Evolutionary conservation across 37 sponge, comb jelly and placozoan genomes (phyloP).

Genomic region (Beroe ovata): DNA sequence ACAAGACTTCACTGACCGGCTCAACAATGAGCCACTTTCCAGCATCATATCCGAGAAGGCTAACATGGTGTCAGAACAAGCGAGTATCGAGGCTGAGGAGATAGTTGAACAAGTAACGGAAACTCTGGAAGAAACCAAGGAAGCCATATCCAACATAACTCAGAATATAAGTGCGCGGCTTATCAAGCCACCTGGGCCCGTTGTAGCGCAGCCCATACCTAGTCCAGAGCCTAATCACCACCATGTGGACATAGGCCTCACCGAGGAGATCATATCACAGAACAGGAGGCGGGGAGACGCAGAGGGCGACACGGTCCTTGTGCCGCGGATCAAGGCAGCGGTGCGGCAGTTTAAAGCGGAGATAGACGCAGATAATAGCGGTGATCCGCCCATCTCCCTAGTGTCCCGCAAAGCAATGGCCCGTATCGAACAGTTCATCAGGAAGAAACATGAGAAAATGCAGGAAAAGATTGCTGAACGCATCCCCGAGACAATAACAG

Average conservation of each 20-base stretch:
- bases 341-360: conserved; percentile 49
- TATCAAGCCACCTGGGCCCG: conserved; percentile 53
- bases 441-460: conserved; percentile 5
- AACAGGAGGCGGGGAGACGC: not conserved
- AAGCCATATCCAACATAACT: not conserved
- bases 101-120: not conserved
- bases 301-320: conserved; percentile 30
- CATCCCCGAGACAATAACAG: not conserved
- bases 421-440: conserved; percentile 34
- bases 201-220: not conserved
- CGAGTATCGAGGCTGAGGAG: conserved; percentile 6
- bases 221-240: conserved; percentile 24
- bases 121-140: conserved; percentile 1
- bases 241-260: conserved; percentile 26
- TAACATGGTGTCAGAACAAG: conserved; percentile 46
- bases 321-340: conserved; percentile 43
- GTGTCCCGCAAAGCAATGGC: conserved; percentile 42
- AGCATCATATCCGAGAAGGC: conserved; percentile 15
- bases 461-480: not conserved
- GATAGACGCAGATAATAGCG: conserved; percentile 49
- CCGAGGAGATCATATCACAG: conserved; percentile 46
- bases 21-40: conserved; percentile 24
- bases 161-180: conserved; percentile 21
- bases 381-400: conserved; percentile 51
- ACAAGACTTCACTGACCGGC: conserved; percentile 8